Evolutionary conservation across 2,797 vertebrate genomes (phyloP), one percentile per base, ranked within the genome.

Genomic region (Pseudochaenichthys georgianus): DNA sequence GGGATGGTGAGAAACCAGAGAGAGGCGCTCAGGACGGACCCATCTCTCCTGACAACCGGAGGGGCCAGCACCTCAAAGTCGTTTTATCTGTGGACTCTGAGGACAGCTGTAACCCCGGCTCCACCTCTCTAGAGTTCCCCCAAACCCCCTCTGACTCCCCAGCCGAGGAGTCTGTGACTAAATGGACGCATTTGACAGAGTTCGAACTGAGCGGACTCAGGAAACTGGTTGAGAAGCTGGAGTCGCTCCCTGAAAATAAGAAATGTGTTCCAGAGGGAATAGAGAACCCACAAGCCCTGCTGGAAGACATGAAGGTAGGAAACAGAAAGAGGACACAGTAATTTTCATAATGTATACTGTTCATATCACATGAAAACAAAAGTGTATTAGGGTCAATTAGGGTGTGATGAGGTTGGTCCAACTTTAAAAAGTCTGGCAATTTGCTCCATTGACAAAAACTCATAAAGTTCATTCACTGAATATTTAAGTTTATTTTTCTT

Each of bases 201-300:
- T 99, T 98, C 92, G 98, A 99, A 77, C 94, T 99, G 88, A 96
- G 93, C 48, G 98, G 98, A 64, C 96, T 99, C 64, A 96, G 95
- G 90, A 96, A 96, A 2, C 93, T 99, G 76, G 96, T 99, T 19
- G 96, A 99, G 88, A 99, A 98, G 82, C 96, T 99, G 63, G 97
- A 99, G 86, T 97, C 96, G 4, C 96, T 99, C 46, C 97, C 98
- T 0, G 97, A 98, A 78, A 97, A 96, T 82, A 99, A 98, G 91
- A 98, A 96, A 85, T 97, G 97, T 73, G 95, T 99, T 73, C 98
- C 98, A 0, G 95, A 96, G 83, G 97, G 96, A 79, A 97, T 99
- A 0, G 96, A 97, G 73, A 96, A 98, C 84, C 96, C 98, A 0
- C 95, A 97, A 73, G 96, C 95, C 5, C 96, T 99, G 75, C 95